Evolutionary conservation across 2,888 invertebrate species (phyloP), one percentile per base, ranked within the genome.

Genomic region (Sarcophaga rosellei): DNA sequence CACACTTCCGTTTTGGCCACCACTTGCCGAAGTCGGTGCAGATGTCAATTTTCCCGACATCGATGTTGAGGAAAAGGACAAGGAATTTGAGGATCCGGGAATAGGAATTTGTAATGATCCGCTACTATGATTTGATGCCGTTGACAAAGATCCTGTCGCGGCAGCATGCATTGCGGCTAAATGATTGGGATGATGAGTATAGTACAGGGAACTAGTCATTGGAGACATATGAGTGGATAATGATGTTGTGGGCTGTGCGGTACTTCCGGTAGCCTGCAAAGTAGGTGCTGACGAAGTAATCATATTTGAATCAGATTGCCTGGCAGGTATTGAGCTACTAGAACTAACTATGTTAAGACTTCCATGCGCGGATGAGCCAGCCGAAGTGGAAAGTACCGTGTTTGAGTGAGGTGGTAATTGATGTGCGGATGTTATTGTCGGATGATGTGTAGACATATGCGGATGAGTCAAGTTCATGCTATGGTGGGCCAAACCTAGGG

Each of bases 361-460:
- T 79, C 89, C 90, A 76, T 92, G 92, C 23, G 92, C 90, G 69
- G 93, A 91, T 6, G 89, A 87, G 44, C 89, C 89, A 63, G 88
- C 88, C 4, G 88, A 86, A 53, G 88, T 86, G 12, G 84, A 77
- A 4, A 85, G 74, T 44, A 87, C 85, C n/a, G 88, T 57, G 25
- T 85, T 81, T 1, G 90, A 90, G 79, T 93, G 93, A 23, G 92
- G 89, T 74, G 91, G 91, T 86, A 92, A 75, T 88, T 92, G 93
- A 81, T 92, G 92, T 77, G 91, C 91, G 57, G 91, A 89, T 65
- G 89, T 90, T 65, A 91, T 90, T 70, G 90, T 88, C 6, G 91
- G 89, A 83, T 92, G 92, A 68, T 91, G 91, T 6, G 91, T 91
- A 72, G 93, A 92, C 84, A 93, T 91, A 73, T 93, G 93, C 1